phyloP scores from a whole-genome alignment of 2,113 vertebrate genomes.

The Zingel zingel region DNA sequence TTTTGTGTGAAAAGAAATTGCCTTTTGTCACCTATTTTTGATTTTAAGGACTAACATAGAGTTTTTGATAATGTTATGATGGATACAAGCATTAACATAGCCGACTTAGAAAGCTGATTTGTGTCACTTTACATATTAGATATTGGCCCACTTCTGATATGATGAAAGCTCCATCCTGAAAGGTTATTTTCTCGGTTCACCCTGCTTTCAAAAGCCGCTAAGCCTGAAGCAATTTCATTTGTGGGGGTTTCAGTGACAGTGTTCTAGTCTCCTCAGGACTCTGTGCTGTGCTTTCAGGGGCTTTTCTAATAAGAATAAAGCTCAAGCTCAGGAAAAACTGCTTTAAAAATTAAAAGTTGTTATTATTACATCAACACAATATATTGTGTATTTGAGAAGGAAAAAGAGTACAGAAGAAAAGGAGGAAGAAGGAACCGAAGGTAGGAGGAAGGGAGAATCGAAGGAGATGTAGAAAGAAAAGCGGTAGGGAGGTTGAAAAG shows the following conservation, averaged over 20 bases:
- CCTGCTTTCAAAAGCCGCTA: slow-evolving; percentile 6
- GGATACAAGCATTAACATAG: not conserved
- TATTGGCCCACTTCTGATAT: not conserved
- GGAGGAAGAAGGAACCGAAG: not conserved
- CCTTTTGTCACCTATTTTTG: not conserved
- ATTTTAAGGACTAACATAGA: not conserved
- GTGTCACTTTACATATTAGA: not conserved
- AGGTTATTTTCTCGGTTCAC: slow-evolving; percentile 1
- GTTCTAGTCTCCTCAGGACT: slow-evolving; percentile 2
- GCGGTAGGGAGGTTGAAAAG: not conserved
- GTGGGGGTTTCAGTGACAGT: not conserved
- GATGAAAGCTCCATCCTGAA: slow-evolving; percentile 1
- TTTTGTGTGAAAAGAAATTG: slow-evolving; percentile 1
- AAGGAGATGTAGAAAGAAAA: not conserved
- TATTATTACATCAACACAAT: not conserved
- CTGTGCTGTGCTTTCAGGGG: not conserved
- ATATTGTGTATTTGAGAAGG: not conserved
- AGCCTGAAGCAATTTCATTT: slow-evolving; percentile 18
- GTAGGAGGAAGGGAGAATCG: not conserved
- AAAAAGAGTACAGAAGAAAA: not conserved
- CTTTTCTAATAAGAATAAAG: not conserved
- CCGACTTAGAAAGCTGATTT: not conserved
- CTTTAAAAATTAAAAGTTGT: not conserved
- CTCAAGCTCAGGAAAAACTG: not conserved
- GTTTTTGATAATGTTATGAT: not conserved